Conservation (phyloP, 2,888 invertebrate species). For the Leptinotarsa rubiginosa region DNA sequence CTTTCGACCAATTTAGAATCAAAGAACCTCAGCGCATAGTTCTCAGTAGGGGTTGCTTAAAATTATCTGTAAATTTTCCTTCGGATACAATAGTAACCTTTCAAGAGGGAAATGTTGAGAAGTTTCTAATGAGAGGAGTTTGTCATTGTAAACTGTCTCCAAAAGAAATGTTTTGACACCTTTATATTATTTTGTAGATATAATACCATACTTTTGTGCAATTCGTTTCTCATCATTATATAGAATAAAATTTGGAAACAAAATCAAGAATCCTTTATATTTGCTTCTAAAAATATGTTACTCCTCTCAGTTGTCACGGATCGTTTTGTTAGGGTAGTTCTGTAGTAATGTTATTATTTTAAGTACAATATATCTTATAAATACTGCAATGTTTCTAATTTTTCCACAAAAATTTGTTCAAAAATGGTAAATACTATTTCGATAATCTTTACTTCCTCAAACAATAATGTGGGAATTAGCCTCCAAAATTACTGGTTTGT, state of each 20-base stretch:
- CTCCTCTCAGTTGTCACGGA: no score
- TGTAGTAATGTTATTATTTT: background rate
- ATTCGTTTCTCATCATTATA: background rate
- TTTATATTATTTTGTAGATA: background rate
- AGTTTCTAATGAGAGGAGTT: conserved; percentile 50
- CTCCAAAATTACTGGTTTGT: no score
- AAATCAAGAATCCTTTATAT: background rate
- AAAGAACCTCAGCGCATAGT: conserved; percentile 58
- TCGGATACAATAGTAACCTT: conserved; percentile 61
- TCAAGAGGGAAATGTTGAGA: conserved; percentile 56
- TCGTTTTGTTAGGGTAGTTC: background rate
- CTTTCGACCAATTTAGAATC: conserved; percentile 29
- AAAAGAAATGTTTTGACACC: conserved; percentile 17
- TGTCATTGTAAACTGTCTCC: conserved; percentile 52
- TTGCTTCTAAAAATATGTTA: background rate
- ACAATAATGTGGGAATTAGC: no score
- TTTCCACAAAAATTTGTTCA: no score
- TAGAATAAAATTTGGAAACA: background rate
- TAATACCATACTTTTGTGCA: no score
- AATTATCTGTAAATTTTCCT: conserved; percentile 63
- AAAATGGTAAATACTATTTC: no score
- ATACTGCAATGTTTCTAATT: background rate
- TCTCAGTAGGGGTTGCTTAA: conserved; percentile 61
- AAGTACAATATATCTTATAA: background rate
- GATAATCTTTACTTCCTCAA: no score